Evolutionary conservation across 2,797 vertebrate genomes (phyloP).

Genomic region (Astyanax mexicanus): DNA sequence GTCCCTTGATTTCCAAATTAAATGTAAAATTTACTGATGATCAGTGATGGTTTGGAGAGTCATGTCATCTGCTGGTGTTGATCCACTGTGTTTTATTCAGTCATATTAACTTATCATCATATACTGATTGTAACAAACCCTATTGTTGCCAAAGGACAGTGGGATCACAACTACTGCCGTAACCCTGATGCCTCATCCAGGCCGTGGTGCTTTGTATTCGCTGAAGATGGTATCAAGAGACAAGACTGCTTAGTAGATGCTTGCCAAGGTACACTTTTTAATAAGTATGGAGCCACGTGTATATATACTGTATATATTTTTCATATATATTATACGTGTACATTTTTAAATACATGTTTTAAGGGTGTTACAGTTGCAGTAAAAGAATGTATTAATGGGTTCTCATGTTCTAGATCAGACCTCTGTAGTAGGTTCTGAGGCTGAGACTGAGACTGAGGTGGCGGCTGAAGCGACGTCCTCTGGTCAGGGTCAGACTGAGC

Average conservation of each 20-base stretch:
- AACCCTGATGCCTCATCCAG: conserved; percentile 69
- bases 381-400: background rate
- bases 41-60: no score
- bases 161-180: conserved; percentile 74
- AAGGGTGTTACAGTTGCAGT: no score
- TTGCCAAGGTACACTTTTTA: conserved; percentile 22
- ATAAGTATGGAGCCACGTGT: background rate
- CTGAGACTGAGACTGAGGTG: background rate
- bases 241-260: background rate
- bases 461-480: background rate
- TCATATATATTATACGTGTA: no score
- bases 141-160: conserved; percentile 37
- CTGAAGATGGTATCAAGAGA: conserved; percentile 59
- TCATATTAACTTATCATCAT: no score
- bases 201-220: conserved; percentile 75
- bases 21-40: no score
- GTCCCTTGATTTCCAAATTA: no score
- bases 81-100: no score
- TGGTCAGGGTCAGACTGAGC: conserved; percentile 28
- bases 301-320: background rate
- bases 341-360: no score
- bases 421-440: background rate
- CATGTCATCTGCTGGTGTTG: no score
- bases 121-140: no score
- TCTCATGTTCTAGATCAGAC: background rate